Evolutionary conservation across 1,140 invertebrate genomes (phyloP).

Genomic region (Zaprionus kolodkinae): DNA sequence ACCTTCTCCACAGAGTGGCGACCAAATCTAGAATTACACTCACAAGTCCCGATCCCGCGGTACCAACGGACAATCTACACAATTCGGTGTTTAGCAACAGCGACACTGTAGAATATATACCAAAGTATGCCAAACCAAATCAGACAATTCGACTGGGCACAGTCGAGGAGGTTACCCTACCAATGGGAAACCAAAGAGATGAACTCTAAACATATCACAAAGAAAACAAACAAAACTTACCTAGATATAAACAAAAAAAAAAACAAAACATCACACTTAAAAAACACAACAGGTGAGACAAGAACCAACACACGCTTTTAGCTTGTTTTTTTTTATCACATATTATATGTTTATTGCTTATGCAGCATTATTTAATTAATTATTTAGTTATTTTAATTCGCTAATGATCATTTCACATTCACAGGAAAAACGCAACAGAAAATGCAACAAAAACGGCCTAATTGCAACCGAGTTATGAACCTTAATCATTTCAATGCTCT

Average conservation of each 20-base stretch:
- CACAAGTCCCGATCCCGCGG: slow-evolving; percentile 84
- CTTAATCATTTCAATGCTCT: slow-evolving; percentile 65
- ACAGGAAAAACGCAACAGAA: slow-evolving; percentile 57
- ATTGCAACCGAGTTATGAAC: slow-evolving; percentile 42
- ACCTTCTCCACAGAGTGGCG: slow-evolving; percentile 74
- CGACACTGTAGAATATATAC: slow-evolving; percentile 82
- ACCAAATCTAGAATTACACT: slow-evolving; percentile 84
- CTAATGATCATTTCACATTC: slow-evolving; percentile 23
- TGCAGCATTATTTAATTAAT: background rate
- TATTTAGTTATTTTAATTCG: background rate
- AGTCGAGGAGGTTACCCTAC: slow-evolving; percentile 73
- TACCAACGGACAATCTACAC: slow-evolving; percentile 58
- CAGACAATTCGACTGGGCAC: slow-evolving; percentile 74
- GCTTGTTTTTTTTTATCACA: background rate
- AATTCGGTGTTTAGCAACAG: slow-evolving; percentile 79
- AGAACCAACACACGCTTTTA: slow-evolving; percentile 33
- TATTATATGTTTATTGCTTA: slow-evolving; percentile 4
- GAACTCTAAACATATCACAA: slow-evolving; percentile 59
- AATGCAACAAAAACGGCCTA: slow-evolving; percentile 47
- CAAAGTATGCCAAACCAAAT: slow-evolving; percentile 71
- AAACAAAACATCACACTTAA: slow-evolving; percentile 48
- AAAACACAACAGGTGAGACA: slow-evolving; percentile 67
- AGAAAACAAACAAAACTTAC: slow-evolving; percentile 36
- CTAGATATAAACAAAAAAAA: background rate
- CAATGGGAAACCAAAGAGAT: slow-evolving; percentile 59